Evolutionary conservation across 2,888 invertebrate genomes (phyloP).

Genomic region (Andrena bucephala): DNA sequence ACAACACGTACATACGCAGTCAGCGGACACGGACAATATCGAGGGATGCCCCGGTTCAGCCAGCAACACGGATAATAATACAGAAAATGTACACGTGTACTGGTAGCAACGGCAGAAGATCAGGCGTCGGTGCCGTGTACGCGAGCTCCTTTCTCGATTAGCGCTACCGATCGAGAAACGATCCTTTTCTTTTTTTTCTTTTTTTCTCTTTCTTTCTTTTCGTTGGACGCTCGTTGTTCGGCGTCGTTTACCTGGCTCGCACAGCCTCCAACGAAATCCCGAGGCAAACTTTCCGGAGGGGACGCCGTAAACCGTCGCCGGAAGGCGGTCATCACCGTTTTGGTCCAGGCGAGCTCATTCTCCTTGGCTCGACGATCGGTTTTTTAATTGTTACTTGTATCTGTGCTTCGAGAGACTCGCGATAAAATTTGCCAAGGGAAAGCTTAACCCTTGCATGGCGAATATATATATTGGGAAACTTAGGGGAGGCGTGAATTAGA

Average conservation of each 20-base stretch:
- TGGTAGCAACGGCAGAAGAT: constrained; percentile 54
- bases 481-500: no score
- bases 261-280: constrained; percentile 25
- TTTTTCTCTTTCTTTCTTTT: neutral
- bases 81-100: constrained; percentile 7
- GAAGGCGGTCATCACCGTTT: neutral
- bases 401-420: no score
- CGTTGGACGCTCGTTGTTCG: constrained; percentile 15
- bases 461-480: no score
- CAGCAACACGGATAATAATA: constrained; percentile 56
- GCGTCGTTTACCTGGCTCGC: constrained; percentile 51
- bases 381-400: neutral
- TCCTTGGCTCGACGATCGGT: constrained; percentile 49
- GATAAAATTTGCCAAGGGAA: no score
- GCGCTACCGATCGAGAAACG: constrained; percentile 18
- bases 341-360: constrained; percentile 10
- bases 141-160: constrained; percentile 22
- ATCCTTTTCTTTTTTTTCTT: neutral
- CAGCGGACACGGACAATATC: constrained; percentile 65
- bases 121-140: constrained; percentile 25
- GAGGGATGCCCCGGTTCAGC: constrained; percentile 58
- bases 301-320: neutral
- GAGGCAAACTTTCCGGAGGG: constrained; percentile 3
- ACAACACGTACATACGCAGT: constrained; percentile 63
- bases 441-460: no score